These are phyloP conservation scores for Limonius californicus DNA, from an alignment of 1,140 invertebrate species.

Conservation along the genomic window DNA sequence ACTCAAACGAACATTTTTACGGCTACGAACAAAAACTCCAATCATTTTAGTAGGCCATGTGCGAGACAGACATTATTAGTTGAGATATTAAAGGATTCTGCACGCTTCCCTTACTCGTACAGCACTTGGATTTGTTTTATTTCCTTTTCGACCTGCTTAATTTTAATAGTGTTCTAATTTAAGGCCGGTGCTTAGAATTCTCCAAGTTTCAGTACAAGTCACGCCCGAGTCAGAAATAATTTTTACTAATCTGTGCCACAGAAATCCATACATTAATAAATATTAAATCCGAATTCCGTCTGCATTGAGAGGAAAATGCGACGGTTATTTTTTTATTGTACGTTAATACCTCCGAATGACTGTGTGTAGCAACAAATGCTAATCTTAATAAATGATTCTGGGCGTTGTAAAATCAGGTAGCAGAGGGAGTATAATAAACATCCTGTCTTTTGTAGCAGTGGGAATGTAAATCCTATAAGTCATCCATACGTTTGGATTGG, in stretches of 20 bases:
- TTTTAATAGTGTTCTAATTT: conserved; percentile 6
- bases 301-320: not conserved
- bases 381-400: conserved; percentile 38
- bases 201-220: no score
- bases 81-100: conserved; percentile 12
- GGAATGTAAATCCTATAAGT: conserved; percentile 12
- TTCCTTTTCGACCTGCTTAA: conserved; percentile 1
- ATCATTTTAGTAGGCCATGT: conserved; percentile 15
- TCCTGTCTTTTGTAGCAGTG: conserved; percentile 32
- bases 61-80: conserved; percentile 12
- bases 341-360: conserved; percentile 28
- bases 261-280: conserved; percentile 8
- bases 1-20: conserved; percentile 14
- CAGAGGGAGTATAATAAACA: conserved; percentile 34
- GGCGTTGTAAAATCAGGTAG: conserved; percentile 36
- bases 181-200: no score
- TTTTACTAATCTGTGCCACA: no score
- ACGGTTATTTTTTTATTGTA: conserved; percentile 24
- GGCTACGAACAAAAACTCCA: conserved; percentile 10
- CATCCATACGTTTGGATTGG: no score
- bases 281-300: not conserved
- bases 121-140: not conserved
- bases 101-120: not conserved
- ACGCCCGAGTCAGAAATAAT: no score
- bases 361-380: conserved; percentile 33